These are phyloP conservation scores for Bombus waltoni DNA, from an alignment of 1,140 invertebrate species.

Conservation along the genomic window DNA sequence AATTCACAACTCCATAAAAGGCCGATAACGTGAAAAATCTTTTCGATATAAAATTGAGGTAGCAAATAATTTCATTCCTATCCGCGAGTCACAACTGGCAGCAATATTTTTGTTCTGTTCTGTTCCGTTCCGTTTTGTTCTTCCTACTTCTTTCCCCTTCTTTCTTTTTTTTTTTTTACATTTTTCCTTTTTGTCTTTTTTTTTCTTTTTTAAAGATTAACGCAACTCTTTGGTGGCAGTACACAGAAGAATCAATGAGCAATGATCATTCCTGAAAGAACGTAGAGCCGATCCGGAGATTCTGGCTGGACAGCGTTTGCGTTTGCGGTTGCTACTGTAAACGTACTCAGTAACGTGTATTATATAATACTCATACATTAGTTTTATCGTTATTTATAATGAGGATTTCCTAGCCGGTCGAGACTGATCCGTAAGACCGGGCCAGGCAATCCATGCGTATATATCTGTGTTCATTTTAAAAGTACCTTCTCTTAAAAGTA, in stretches of 20 bases:
- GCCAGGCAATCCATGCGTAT: conserved; percentile 37
- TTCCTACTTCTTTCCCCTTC: neutral
- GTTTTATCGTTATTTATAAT: conserved; percentile 54
- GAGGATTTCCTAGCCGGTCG: conserved; percentile 50
- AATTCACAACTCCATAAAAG: neutral
- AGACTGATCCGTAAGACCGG: neutral
- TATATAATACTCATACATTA: conserved; percentile 62
- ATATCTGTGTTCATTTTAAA: conserved; percentile 57
- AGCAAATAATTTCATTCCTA: conserved; percentile 61
- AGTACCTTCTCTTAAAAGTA: conserved; percentile 72
- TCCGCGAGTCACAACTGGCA: conserved; percentile 47
- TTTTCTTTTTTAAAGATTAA: neutral
- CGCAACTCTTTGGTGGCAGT: conserved; percentile 45
- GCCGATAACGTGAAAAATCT: conserved; percentile 16
- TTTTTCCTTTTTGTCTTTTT: neutral
- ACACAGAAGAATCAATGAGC: conserved; percentile 40
- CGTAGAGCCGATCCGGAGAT: conserved; percentile 13
- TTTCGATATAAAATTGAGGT: conserved; percentile 61
- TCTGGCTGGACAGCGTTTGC: conserved; percentile 1
- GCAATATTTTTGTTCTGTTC: conserved; percentile 23
- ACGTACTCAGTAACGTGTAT: conserved; percentile 78
- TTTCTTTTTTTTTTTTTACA: neutral
- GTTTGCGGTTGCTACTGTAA: conserved; percentile 61
- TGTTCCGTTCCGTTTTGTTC: neutral
- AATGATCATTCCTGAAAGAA: conserved; percentile 15